A percentile compares a stretch with the other conserved stretches of the same genome.
Conservation (phyloP, 1,140 invertebrate genomes). For the Heliconius congener region DNA sequence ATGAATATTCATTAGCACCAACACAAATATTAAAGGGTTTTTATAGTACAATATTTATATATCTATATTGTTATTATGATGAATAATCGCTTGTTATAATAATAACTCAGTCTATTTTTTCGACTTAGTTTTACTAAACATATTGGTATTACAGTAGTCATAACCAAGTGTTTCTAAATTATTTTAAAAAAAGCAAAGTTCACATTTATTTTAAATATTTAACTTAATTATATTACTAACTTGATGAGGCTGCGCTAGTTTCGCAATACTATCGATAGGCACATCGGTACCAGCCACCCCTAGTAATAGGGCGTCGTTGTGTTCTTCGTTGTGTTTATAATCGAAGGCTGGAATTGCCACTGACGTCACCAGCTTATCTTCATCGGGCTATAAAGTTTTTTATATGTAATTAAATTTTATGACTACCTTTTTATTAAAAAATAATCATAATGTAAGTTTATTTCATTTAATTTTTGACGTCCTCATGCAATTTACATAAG, state of each 20-base stretch:
- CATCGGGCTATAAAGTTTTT: slow-evolving; percentile 64
- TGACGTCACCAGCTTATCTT: slow-evolving; percentile 88
- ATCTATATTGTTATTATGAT: not conserved
- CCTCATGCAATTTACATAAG: no score
- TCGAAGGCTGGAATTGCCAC: slow-evolving; percentile 94
- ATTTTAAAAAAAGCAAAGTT: no score
- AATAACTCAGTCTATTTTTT: no score
- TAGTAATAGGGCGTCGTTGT: slow-evolving; percentile 88
- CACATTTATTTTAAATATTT: not conserved
- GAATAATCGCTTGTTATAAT: not conserved
- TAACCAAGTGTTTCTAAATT: no score
- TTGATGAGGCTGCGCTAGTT: slow-evolving; percentile 88
- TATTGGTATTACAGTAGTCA: no score
- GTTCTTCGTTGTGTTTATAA: slow-evolving; percentile 82
- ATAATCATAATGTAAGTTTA: no score
- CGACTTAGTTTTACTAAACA: no score
- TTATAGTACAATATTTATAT: no score
- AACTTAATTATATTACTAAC: slow-evolving; percentile 37
- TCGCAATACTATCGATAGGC: slow-evolving; percentile 93
- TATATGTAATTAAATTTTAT: not conserved
- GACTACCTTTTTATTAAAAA: no score
- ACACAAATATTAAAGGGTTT: slow-evolving; percentile 39
- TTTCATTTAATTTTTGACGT: no score
- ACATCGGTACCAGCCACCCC: slow-evolving; percentile 97
- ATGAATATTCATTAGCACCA: slow-evolving; percentile 97